Evolutionary conservation across 23 tunicate species (phyloP), one percentile per base, ranked within the genome.

Genomic region (Ciona savignyi): DNA sequence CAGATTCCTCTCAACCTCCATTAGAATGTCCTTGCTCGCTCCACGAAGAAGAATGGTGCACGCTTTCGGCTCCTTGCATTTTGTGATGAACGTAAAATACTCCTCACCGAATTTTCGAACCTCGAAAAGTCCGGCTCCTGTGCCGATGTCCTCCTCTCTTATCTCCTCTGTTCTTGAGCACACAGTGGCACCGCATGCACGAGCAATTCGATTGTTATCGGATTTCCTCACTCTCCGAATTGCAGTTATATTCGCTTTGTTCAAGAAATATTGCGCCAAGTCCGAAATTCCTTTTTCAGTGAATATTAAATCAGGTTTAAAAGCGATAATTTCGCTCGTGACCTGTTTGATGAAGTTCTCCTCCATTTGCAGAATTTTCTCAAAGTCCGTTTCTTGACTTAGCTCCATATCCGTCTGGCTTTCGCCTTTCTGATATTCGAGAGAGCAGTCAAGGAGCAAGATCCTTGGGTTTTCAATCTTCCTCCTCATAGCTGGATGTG

Each of bases 201-300:
- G 83, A n/a, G 87, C 98, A 30, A 93, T 93, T 27, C 98, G 78
- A 63, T 86, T 86, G 68, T 93, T 93, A 67, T 93, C 98, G 23
- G 93, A 81, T 35, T 93, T 93, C 0, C 98, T 72, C 15, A 93
- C 93, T 56, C 98, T 72, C 6, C 98, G 78, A 35, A 93, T 93
- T 0, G 93, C 98, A 1, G 98, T 94, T 74, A 94, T 86, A 76
- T 78, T 76, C 11, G 95, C 99, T 60, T 94, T 94, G 20, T 83
- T 69, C 35, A 94, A 70, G 80, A 83, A 94, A 64, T 94, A 88
- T 61, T 94, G 99, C 24, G 95, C 95, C 48, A 94, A 63, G 65
- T 87, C 95, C 33, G 99, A 94, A 74, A 94, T 87, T 78, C 99
- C 99, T 60, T 94, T 94, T 32, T 94, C 99, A 22, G 99, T 94